Percentiles rank a stretch among this genome's conserved stretches.
These are phyloP conservation scores for Zele albiditarsus DNA, from an alignment of 2,888 invertebrate species.

Conservation along the genomic window DNA sequence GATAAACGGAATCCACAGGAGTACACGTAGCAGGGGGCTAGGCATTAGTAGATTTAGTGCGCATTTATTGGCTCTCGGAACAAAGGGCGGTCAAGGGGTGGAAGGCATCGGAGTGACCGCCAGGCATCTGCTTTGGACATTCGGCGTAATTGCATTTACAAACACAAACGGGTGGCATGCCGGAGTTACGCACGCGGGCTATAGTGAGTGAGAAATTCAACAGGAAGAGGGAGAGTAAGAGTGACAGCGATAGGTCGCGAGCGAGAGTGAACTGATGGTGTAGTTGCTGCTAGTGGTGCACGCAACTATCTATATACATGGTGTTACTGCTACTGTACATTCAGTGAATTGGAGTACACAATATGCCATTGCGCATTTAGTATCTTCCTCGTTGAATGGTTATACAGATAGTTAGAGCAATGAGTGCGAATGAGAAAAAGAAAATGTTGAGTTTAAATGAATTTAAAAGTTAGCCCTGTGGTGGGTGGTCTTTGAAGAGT, in stretches of 20 bases:
- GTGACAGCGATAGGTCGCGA: not conserved
- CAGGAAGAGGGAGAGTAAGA: constrained; percentile 6
- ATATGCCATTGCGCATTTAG: constrained; percentile 15
- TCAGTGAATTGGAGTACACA: constrained; percentile 26
- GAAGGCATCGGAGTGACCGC: constrained; percentile 63
- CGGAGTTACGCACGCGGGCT: constrained; percentile 38
- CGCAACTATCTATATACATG: constrained; percentile 11
- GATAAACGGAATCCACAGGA: constrained; percentile 37
- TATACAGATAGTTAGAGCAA: not conserved
- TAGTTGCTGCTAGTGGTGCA: constrained; percentile 1
- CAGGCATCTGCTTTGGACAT: constrained; percentile 68
- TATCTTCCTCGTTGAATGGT: constrained; percentile 1
- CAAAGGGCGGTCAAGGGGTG: constrained; percentile 60
- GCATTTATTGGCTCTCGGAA: constrained; percentile 63
- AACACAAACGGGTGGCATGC: constrained; percentile 52
- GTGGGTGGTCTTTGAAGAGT: constrained; percentile 33
- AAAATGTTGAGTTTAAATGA: constrained; percentile 31
- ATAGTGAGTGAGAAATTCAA: not conserved
- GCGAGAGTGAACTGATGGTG: not conserved
- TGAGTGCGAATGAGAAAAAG: not conserved
- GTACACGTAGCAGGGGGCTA: constrained; percentile 25
- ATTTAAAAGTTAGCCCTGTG: constrained; percentile 31
- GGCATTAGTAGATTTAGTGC: constrained; percentile 60
- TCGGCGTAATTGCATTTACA: constrained; percentile 68
- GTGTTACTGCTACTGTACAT: constrained; percentile 24